Conservation (phyloP, 2,888 invertebrate species). For the Coelopa pilipes region DNA sequence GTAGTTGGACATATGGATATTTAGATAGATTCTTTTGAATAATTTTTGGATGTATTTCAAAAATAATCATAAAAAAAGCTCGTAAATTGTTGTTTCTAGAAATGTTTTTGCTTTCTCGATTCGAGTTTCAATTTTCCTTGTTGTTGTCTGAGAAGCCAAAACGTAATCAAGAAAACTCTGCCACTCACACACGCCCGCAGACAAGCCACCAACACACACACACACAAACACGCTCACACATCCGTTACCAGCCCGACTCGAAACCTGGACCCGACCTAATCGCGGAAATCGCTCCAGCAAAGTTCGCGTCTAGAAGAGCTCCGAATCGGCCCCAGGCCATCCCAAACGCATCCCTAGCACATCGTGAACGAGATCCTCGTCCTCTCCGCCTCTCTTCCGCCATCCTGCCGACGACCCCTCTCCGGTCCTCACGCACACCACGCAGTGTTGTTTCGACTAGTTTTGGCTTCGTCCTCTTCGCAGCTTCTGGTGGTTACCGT, state of each 20-base stretch:
- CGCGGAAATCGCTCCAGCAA: no score
- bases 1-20: no score
- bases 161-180: constrained; percentile 64
- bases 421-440: constrained; percentile 42
- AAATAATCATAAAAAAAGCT: background rate
- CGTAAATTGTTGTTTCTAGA: constrained; percentile 24
- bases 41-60: background rate
- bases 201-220: constrained; percentile 32
- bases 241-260: constrained; percentile 29
- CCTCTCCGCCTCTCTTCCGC: background rate
- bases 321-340: no score
- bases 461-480: constrained; percentile 45
- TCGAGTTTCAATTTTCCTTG: background rate
- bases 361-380: background rate
- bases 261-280: constrained; percentile 18
- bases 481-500: constrained; percentile 31
- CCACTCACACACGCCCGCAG: constrained; percentile 41
- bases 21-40: background rate
- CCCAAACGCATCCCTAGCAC: background rate
- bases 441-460: constrained; percentile 63
- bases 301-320: background rate
- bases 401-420: background rate
- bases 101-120: background rate
- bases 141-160: constrained; percentile 44
- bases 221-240: constrained; percentile 33